These are phyloP conservation scores for Erythrocercus mccallii DNA, from an alignment of 2,113 vertebrate genomes.

Conservation along the genomic window DNA sequence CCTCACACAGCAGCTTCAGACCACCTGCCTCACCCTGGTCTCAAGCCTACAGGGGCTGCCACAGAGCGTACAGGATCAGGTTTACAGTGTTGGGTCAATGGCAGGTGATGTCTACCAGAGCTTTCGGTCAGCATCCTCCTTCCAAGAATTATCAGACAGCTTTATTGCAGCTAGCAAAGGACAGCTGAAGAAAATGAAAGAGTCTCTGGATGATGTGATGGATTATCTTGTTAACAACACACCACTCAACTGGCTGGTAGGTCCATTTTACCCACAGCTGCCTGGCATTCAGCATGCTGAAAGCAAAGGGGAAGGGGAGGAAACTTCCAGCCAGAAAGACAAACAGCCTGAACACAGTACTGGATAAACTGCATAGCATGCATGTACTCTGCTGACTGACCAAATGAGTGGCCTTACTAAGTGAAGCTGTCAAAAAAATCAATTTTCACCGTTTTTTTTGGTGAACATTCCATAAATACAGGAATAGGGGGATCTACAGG, in stretches of 20 bases:
- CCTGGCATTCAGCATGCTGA: conserved; percentile 54
- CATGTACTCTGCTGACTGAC: not conserved
- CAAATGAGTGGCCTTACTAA: not conserved
- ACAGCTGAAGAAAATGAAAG: conserved; percentile 79
- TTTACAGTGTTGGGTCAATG: conserved; percentile 66
- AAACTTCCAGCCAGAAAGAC: conserved; percentile 39
- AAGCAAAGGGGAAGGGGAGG: conserved; percentile 43
- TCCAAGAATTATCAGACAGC: conserved; percentile 79
- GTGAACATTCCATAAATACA: not conserved
- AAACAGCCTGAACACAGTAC: conserved; percentile 39
- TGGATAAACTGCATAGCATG: conserved; percentile 18
- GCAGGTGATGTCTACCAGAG: conserved; percentile 76
- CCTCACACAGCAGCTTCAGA: conserved; percentile 81
- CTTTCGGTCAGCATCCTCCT: conserved; percentile 62
- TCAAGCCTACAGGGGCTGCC: conserved; percentile 83
- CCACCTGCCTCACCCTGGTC: conserved; percentile 78
- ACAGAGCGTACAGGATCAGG: conserved; percentile 80
- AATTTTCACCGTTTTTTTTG: not conserved
- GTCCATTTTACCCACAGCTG: conserved; percentile 76
- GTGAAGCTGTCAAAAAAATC: not conserved
- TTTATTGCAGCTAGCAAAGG: conserved; percentile 78
- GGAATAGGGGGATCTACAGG: not conserved
- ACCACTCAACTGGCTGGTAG: conserved; percentile 87
- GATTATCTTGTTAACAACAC: conserved; percentile 91
- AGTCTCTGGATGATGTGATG: conserved; percentile 76